phyloP scores from a whole-genome alignment of 1,140 invertebrate species.

The Carcinoscorpius rotundicauda region DNA sequence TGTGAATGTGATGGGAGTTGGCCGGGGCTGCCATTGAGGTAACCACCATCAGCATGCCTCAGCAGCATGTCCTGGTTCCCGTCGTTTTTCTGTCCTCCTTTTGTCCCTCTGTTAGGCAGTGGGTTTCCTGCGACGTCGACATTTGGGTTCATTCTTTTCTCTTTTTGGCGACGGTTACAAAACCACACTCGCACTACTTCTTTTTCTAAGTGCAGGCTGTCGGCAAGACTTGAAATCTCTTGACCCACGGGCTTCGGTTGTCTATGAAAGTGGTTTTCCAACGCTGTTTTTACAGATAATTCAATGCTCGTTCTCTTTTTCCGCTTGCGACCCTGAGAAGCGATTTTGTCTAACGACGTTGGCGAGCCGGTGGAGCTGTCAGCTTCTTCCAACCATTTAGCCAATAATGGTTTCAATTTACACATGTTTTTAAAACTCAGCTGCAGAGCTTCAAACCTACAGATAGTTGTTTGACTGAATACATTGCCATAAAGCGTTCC shows the following conservation, averaged over 20 bases:
- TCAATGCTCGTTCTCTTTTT: constrained; percentile 99
- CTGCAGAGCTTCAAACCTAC: constrained; percentile 97
- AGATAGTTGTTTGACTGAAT: constrained; percentile 99
- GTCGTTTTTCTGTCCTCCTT: too few relatives aligned
- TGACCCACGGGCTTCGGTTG: constrained; percentile 99
- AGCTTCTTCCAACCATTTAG: constrained; percentile 99
- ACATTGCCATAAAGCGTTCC: constrained; percentile 99
- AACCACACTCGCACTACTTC: constrained; percentile 92
- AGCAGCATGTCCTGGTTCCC: too few relatives aligned
- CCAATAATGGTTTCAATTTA: constrained; percentile 94
- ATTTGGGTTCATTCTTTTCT: constrained; percentile 63
- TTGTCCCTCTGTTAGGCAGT: too few relatives aligned
- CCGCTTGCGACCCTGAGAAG: constrained; percentile 79
- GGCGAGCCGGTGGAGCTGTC: constrained; percentile 95
- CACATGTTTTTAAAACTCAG: constrained; percentile 99
- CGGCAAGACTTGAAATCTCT: constrained; percentile 88
- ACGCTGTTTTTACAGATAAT: constrained; percentile 92
- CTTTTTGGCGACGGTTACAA: constrained; percentile 88
- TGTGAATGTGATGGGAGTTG: too few relatives aligned
- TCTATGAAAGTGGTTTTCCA: constrained; percentile 97
- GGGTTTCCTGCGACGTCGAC: too few relatives aligned
- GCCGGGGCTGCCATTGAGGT: too few relatives aligned
- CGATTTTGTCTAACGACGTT: constrained; percentile 98
- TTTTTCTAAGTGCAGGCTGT: constrained; percentile 93
- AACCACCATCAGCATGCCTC: too few relatives aligned